Evolutionary conservation across 2,113 vertebrate genomes (phyloP), one percentile per base, ranked within the genome.

Genomic region (Ciconia stormi): DNA sequence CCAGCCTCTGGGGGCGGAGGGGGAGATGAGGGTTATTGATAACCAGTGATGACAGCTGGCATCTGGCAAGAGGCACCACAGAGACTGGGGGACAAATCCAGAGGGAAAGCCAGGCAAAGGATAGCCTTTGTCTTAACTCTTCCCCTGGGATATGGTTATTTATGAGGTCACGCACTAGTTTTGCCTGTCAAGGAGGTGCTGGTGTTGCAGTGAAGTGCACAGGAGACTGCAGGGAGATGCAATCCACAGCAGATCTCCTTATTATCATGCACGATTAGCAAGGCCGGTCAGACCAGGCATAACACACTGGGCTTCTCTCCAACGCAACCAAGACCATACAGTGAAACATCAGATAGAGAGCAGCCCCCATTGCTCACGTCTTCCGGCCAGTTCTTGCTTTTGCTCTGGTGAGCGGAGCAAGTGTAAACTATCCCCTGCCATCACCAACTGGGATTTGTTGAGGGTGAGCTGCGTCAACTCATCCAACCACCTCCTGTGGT

Each of bases 341-440:
- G 55, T 13, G 22, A 58, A 47, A 70, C 34, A 25, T 8, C 1
- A 6, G 46, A 15, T 13, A n/a, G 47, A 67, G 16, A 74, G 40
- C 53, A 69, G 59, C 30, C 16, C n/a, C 67, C n/a, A 8, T 30
- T 7, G 27, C 53, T 61, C 42, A 22, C 1, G 2, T 30, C 29
- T 81, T 81, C 36, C 0, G 1, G 36, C 11, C 3, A 2, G 13
- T 14, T 63, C 62, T 63, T 69, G 55, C 32, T 69, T 89, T 49
- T 26, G 32, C 26, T 69, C 42, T 2, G 6, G n/a, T 0, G 0
- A 34, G 30, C 0, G 0, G 22, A 73, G n/a, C 16, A 55, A 73
- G 47, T 2, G 20, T 56, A 44, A 42, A 66, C 59, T 11, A 34
- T 40, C 5, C 47, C 52, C 52, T 67, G 83, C 23, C 27, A 50